Evolutionary conservation across 2,888 invertebrate genomes (phyloP).

Genomic region (Limnephilus auricula): DNA sequence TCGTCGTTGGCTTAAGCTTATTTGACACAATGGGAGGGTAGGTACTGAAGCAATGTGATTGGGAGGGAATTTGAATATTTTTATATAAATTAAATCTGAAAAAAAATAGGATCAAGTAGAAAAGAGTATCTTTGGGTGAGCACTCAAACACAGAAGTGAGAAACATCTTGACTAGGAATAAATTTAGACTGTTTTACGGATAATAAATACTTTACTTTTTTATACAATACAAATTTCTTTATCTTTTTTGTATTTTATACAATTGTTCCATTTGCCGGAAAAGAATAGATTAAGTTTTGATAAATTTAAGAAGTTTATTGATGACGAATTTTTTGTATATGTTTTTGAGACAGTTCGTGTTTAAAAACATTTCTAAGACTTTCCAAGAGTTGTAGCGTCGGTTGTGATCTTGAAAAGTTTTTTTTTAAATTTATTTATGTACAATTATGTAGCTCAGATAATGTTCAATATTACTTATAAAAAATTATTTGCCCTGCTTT

Average conservation of each 20-base stretch:
- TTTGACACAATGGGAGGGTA: conserved; percentile 57
- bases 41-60: conserved; percentile 45
- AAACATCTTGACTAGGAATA: background rate
- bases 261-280: background rate
- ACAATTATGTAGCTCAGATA: too few relatives aligned
- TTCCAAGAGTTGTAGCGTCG: too few relatives aligned
- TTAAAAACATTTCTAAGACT: too few relatives aligned
- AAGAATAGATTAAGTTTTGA: background rate
- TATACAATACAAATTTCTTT: background rate
- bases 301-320: background rate
- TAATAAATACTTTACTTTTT: background rate
- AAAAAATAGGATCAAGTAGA: background rate
- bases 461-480: too few relatives aligned
- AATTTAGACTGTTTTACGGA: background rate
- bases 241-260: background rate
- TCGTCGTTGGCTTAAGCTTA: conserved; percentile 59
- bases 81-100: background rate
- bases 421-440: too few relatives aligned
- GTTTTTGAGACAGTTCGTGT: background rate
- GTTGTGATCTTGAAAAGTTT: too few relatives aligned
- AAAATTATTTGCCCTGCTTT: too few relatives aligned
- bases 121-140: background rate
- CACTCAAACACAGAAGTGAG: background rate
- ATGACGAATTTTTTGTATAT: background rate
- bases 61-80: conserved; percentile 37